Evolutionary conservation across 2,113 vertebrate species (phyloP).

Genomic region (Panthera uncia): DNA sequence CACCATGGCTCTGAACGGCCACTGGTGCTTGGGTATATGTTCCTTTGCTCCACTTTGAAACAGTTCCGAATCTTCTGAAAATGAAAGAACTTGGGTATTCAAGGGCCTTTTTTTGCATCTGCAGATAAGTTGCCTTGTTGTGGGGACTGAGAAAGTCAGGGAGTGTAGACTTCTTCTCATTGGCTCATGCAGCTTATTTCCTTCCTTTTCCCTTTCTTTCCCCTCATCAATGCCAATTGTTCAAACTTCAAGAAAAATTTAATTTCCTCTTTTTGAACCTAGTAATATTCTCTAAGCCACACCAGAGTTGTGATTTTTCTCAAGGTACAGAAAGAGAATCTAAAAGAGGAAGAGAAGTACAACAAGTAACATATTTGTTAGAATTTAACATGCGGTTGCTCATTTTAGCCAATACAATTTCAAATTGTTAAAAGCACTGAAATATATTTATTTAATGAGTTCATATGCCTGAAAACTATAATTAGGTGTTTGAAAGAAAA

Average conservation of each 20-base stretch:
- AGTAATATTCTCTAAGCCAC: background rate
- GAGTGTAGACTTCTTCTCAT: background rate
- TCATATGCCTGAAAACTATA: slow-evolving; percentile 55
- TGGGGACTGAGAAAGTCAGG: background rate
- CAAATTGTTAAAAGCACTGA: slow-evolving; percentile 45
- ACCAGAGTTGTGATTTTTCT: slow-evolving; percentile 66
- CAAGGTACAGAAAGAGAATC: slow-evolving; percentile 69
- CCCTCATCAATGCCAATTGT: background rate
- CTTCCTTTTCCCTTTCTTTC: background rate
- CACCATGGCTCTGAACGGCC: slow-evolving; percentile 54
- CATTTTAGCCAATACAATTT: slow-evolving; percentile 42
- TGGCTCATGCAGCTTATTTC: slow-evolving; percentile 8
- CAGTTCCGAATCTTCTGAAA: slow-evolving; percentile 8
- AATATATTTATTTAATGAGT: slow-evolving; percentile 53
- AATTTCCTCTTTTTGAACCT: slow-evolving; percentile 48
- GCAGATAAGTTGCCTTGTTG: slow-evolving; percentile 1
- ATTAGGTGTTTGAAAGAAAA: slow-evolving; percentile 46
- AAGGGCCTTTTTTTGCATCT: background rate
- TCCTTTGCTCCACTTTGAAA: background rate
- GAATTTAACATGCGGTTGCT: slow-evolving; percentile 65
- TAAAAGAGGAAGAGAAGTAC: background rate
- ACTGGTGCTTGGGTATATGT: background rate
- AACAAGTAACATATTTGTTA: slow-evolving; percentile 37
- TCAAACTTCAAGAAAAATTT: slow-evolving; percentile 45
- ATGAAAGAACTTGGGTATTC: background rate